These are phyloP conservation scores for Himalopsyche tibetana DNA, from an alignment of 2,888 invertebrate genomes.

Conservation along the genomic window DNA sequence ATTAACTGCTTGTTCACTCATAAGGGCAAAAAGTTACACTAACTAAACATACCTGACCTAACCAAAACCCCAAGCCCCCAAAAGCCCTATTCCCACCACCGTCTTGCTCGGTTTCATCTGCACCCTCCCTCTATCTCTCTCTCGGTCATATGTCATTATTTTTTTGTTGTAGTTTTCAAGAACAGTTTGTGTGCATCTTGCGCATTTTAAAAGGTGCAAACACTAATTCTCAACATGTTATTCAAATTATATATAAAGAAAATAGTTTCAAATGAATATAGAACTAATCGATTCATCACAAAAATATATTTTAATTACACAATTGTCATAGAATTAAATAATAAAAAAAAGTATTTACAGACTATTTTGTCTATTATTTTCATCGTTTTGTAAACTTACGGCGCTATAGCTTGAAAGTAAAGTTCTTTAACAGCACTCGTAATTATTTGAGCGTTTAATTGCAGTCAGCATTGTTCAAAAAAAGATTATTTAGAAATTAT, in stretches of 20 bases:
- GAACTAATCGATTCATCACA: too few species aligned
- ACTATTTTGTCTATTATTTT: too few species aligned
- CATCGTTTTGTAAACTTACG: too few species aligned
- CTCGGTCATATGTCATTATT: conserved; percentile 63
- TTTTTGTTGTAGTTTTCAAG: conserved; percentile 52
- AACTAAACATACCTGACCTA: conserved; percentile 65
- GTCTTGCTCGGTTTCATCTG: conserved; percentile 46
- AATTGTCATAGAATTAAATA: too few species aligned
- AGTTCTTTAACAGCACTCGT: too few species aligned
- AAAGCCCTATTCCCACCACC: conserved; percentile 61
- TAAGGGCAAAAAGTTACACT: conserved; percentile 53
- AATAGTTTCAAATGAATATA: too few species aligned
- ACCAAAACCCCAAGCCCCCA: conserved; percentile 54
- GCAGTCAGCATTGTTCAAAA: too few species aligned
- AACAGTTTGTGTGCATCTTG: conserved; percentile 57
- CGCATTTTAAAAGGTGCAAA: conserved; percentile 24
- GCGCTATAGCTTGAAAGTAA: too few species aligned
- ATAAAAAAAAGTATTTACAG: too few species aligned
- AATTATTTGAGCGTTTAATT: too few species aligned
- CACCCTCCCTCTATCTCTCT: conserved; percentile 46
- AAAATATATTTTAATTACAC: too few species aligned
- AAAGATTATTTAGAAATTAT: too few species aligned
- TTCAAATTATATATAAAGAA: background rate
- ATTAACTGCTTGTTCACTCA: background rate
- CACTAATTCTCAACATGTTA: background rate